These are phyloP conservation scores for Stictocephala bisonia DNA, from an alignment of 2,888 invertebrate genomes.

Conservation along the genomic window DNA sequence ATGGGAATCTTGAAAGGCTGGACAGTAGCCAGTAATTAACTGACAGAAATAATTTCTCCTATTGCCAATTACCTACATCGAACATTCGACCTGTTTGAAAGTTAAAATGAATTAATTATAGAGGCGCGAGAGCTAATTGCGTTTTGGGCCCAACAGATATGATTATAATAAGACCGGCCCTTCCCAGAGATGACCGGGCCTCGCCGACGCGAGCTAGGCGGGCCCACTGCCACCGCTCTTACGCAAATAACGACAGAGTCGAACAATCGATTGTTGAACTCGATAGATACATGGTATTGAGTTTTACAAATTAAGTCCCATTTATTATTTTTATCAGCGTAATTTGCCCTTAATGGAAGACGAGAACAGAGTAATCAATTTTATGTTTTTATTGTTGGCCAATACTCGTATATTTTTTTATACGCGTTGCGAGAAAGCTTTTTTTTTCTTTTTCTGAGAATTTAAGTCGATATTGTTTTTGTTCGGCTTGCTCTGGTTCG, in stretches of 20 bases:
- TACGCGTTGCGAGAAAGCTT: no score
- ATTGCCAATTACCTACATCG: conserved; percentile 46
- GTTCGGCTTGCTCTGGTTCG: no score
- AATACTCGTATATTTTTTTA: no score
- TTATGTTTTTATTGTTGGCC: no score
- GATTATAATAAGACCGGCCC: conserved; percentile 42
- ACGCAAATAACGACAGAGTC: conserved; percentile 17
- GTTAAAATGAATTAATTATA: conserved; percentile 49
- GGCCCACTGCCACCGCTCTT: conserved; percentile 25
- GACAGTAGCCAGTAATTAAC: conserved; percentile 44
- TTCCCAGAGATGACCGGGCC: no score
- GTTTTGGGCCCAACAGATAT: conserved; percentile 45
- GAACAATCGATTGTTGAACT: neutral
- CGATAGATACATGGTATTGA: no score
- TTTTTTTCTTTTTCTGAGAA: no score
- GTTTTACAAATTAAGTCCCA: no score
- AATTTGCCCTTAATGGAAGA: no score
- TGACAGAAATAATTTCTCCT: conserved; percentile 47
- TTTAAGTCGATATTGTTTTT: no score
- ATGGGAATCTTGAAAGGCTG: conserved; percentile 41
- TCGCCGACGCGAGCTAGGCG: neutral
- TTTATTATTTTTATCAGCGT: no score
- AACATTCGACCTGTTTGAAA: conserved; percentile 47
- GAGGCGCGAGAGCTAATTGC: conserved; percentile 43
- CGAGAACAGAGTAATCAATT: no score